phyloP scores from a whole-genome alignment of 2,113 vertebrate genomes.

The Suricata suricatta region DNA sequence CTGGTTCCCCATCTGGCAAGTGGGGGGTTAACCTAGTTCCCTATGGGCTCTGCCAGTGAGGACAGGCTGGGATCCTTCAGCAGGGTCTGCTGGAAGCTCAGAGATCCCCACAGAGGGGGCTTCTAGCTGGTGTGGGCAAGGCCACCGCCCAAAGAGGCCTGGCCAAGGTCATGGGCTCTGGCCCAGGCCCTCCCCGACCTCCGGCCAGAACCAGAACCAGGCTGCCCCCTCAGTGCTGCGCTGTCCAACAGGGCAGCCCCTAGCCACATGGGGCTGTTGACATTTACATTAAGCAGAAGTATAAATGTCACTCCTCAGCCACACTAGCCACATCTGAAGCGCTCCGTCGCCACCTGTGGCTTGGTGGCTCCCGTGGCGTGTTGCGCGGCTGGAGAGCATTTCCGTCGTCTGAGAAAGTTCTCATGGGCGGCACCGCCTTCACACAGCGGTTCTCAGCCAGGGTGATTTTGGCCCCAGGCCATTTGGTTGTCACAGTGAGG shows the following conservation, averaged over 20 bases:
- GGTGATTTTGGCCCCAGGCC: background rate
- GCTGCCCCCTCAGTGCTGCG: accelerated
- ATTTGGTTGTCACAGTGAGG: background rate
- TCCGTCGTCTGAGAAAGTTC: background rate
- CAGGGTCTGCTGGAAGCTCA: background rate
- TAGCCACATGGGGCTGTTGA: background rate
- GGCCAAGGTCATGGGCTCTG: background rate
- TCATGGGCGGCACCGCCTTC: too few species aligned
- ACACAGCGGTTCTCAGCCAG: accelerated
- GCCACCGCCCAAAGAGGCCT: background rate
- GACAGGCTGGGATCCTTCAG: background rate
- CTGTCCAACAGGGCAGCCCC: accelerated
- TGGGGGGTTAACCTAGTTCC: background rate
- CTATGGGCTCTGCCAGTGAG: background rate
- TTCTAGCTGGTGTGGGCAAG: background rate
- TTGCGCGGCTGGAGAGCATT: accelerated
- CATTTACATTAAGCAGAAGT: background rate
- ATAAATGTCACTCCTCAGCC: too few species aligned
- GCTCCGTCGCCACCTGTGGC: accelerated
- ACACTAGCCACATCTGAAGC: background rate
- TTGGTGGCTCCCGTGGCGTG: accelerated
- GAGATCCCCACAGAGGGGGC: background rate
- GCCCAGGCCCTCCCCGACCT: background rate
- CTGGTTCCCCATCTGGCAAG: background rate
- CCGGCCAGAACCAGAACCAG: background rate